phyloP scores from a whole-genome alignment of 2,888 invertebrate genomes.

The Oscheius sp. region DNA sequence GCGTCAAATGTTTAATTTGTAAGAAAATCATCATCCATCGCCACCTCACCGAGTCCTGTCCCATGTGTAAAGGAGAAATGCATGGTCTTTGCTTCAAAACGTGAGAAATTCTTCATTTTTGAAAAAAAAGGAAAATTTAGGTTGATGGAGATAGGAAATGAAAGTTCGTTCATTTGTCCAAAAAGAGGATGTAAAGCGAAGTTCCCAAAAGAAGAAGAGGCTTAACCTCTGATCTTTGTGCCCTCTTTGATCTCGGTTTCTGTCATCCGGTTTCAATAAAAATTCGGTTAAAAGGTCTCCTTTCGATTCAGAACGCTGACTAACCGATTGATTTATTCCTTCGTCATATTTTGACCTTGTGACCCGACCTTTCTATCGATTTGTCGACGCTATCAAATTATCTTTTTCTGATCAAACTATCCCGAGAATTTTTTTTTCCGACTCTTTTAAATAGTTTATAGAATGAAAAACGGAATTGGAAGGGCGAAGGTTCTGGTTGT shows the following conservation, averaged over 20 bases:
- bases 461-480: background rate
- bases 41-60: background rate
- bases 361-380: too few species aligned
- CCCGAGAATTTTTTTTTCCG: background rate
- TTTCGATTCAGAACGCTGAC: too few species aligned
- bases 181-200: background rate
- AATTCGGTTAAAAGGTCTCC: too few species aligned
- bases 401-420: background rate
- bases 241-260: too few species aligned
- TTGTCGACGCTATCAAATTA: too few species aligned
- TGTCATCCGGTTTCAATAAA: too few species aligned
- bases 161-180: background rate
- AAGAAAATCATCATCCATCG: background rate
- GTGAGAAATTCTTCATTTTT: background rate
- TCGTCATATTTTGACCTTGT: too few species aligned
- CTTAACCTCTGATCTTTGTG: too few species aligned
- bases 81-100: background rate
- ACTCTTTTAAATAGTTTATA: background rate
- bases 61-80: background rate
- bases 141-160: background rate
- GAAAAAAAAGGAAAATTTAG: background rate
- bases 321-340: too few species aligned
- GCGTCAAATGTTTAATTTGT: background rate
- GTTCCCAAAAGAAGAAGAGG: background rate
- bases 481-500: conserved; percentile 38